phyloP scores from a whole-genome alignment of 2,113 vertebrate species.

The Cololabis saira region DNA sequence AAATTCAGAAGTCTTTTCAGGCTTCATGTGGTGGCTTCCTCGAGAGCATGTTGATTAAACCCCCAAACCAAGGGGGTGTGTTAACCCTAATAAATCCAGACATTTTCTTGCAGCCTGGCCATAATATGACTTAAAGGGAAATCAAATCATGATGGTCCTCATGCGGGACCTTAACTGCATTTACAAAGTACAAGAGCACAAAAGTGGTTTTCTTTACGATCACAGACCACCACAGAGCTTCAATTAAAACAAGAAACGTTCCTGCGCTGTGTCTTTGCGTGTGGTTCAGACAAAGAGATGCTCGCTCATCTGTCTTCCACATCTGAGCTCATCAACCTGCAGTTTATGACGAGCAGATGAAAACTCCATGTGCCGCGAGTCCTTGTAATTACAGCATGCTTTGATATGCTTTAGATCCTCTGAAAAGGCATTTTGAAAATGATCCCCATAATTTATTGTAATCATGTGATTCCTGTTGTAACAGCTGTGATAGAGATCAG shows the following conservation, averaged over 20 bases:
- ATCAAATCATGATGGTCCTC: conserved; percentile 9
- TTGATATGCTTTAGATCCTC: conserved; percentile 57
- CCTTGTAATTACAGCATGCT: conserved; percentile 63
- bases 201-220: conserved; percentile 25
- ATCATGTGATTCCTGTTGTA: conserved; percentile 46
- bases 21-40: neutral
- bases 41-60: conserved; percentile 42
- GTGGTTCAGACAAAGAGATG: conserved; percentile 61
- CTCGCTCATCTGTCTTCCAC: conserved; percentile 61
- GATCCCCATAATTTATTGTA: conserved; percentile 47
- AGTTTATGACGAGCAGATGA: conserved; percentile 49
- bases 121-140: conserved; percentile 10
- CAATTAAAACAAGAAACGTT: conserved; percentile 60
- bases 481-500: conserved; percentile 44
- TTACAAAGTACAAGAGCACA: conserved; percentile 43
- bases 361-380: conserved; percentile 36
- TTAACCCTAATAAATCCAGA: conserved; percentile 4
- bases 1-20: neutral
- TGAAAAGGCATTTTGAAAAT: conserved; percentile 55
- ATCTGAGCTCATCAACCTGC: conserved; percentile 51
- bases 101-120: conserved; percentile 29
- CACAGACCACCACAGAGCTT: conserved; percentile 35
- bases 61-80: conserved; percentile 24
- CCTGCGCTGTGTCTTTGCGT: conserved; percentile 51
- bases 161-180: conserved; percentile 35